A percentile compares a stretch with the other conserved stretches of the same genome.
Conservation (phyloP, 2,113 vertebrate genomes). For the Pyxicephalus adspersus region DNA sequence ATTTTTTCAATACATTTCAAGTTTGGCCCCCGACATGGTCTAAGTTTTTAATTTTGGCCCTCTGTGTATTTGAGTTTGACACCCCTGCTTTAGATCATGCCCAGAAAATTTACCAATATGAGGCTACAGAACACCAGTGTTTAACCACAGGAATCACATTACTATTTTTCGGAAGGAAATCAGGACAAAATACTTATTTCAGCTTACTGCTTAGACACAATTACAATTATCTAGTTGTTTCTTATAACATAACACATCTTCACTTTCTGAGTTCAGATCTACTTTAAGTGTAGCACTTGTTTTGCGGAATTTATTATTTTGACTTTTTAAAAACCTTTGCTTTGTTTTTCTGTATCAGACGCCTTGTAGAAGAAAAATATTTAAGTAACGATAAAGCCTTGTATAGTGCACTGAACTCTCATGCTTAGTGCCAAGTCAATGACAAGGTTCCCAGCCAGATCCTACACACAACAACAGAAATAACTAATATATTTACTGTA, state of each 20-base stretch:
- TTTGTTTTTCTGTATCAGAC: background rate
- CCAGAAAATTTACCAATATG: background rate
- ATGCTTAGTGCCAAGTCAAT: constrained; percentile 36
- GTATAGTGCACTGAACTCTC: constrained; percentile 9
- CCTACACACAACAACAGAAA: constrained; percentile 39
- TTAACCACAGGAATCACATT: background rate
- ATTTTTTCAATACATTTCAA: no score
- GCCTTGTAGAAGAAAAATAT: constrained; percentile 24
- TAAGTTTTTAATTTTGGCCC: no score
- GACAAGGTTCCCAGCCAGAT: constrained; percentile 33
- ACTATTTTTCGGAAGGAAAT: no score
- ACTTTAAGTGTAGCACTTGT: background rate
- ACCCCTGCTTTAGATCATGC: no score
- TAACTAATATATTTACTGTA: constrained; percentile 25
- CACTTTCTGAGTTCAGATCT: no score
- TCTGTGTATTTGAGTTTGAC: no score
- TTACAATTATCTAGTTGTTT: no score
- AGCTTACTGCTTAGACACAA: no score
- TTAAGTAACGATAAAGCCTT: constrained; percentile 34
- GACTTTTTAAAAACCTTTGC: background rate
- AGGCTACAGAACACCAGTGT: background rate
- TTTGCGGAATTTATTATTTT: background rate
- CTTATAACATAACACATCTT: no score
- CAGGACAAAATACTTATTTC: no score
- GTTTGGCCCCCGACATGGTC: no score